These are phyloP conservation scores for Myotis daubentonii DNA, from an alignment of 2,797 vertebrate species.

Conservation along the genomic window DNA sequence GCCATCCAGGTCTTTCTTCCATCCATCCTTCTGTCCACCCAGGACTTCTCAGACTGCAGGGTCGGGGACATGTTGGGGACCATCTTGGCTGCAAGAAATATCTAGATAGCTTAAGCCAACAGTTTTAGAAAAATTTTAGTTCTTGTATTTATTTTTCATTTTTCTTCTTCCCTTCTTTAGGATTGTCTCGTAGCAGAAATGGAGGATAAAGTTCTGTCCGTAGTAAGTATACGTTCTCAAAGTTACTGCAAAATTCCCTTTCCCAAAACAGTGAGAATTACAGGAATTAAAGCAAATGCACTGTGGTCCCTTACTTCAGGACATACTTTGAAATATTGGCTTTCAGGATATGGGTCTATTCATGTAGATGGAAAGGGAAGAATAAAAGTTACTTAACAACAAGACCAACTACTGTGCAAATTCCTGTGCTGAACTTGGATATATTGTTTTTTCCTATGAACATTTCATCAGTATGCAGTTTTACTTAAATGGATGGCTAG, in stretches of 20 bases:
- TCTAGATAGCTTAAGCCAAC: neutral
- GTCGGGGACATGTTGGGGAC: fast-evolving
- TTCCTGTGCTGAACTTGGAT: neutral
- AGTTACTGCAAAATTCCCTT: neutral
- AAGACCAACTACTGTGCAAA: neutral
- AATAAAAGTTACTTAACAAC: neutral
- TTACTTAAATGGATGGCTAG: neutral
- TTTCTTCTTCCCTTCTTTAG: conserved; percentile 84
- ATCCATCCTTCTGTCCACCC: no score
- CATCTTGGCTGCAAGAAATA: neutral
- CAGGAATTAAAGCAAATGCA: neutral
- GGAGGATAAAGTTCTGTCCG: conserved; percentile 96
- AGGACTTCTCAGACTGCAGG: neutral
- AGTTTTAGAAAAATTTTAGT: neutral
- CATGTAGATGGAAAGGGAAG: neutral
- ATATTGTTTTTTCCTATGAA: neutral
- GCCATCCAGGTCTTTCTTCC: neutral
- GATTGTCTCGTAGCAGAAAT: conserved; percentile 94
- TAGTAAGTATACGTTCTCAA: conserved; percentile 89
- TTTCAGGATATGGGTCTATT: neutral
- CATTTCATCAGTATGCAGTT: neutral
- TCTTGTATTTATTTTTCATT: conserved; percentile 31
- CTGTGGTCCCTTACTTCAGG: neutral
- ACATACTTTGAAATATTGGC: conserved; percentile 1
- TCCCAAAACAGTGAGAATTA: neutral